Evolutionary conservation across 1,140 invertebrate genomes (phyloP).

Genomic region (Forficula auricularia): DNA sequence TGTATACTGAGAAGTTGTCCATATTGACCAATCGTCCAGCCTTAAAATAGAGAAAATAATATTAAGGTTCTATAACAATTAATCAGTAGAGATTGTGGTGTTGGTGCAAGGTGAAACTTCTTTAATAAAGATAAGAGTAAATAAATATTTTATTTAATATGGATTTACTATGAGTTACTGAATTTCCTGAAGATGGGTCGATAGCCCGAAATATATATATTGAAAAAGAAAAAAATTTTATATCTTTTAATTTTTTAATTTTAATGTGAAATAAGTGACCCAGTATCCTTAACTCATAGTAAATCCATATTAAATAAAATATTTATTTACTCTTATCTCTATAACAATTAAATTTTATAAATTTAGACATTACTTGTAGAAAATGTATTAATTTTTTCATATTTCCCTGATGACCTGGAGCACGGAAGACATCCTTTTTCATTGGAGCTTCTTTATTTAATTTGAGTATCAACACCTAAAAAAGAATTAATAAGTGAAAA

Average conservation of each 20-base stretch:
- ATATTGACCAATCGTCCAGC: slow-evolving; percentile 93
- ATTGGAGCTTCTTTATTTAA: slow-evolving; percentile 86
- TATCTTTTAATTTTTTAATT: too few relatives aligned
- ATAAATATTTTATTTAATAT: too few relatives aligned
- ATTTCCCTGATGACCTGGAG: slow-evolving; percentile 82
- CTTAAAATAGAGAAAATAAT: slow-evolving; percentile 32
- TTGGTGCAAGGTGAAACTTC: too few relatives aligned
- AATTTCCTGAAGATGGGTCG: too few relatives aligned
- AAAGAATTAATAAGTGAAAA: slow-evolving; percentile 11
- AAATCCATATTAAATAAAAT: too few relatives aligned
- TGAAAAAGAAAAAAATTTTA: not conserved
- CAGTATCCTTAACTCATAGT: too few relatives aligned
- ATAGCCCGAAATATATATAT: not conserved
- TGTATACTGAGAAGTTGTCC: slow-evolving; percentile 93
- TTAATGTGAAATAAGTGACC: too few relatives aligned
- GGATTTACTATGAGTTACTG: too few relatives aligned
- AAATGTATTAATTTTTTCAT: slow-evolving; percentile 95
- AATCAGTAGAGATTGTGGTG: too few relatives aligned
- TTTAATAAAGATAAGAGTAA: too few relatives aligned
- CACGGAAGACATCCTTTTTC: slow-evolving; percentile 83
- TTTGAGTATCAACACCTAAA: slow-evolving; percentile 74
- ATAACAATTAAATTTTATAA: not conserved
- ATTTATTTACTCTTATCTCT: too few relatives aligned
- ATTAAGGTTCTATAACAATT: too few relatives aligned
- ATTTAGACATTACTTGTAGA: slow-evolving; percentile 21